Evolutionary conservation across 2,888 invertebrate species (phyloP).

Genomic region (Lordiphosa andalusiaca): DNA sequence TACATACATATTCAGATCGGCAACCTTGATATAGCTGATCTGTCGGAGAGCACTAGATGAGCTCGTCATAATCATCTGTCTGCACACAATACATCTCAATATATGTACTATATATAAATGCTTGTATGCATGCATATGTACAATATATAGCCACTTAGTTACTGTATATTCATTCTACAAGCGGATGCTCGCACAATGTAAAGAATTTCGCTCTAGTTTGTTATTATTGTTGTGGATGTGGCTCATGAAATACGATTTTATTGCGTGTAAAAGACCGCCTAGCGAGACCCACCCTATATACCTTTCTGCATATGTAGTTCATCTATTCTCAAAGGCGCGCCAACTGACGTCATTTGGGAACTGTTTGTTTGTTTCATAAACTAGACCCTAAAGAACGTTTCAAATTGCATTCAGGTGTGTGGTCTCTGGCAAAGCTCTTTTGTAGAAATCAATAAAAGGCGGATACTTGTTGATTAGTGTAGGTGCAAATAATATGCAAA

Average conservation of each 20-base stretch:
- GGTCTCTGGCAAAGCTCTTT: constrained; percentile 35
- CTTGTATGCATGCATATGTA: background rate
- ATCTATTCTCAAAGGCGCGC: constrained; percentile 42
- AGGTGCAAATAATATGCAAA: constrained; percentile 7
- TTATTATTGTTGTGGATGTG: constrained; percentile 7
- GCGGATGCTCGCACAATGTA: constrained; percentile 60
- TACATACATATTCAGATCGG: constrained; percentile 37
- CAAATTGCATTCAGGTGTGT: constrained; percentile 30
- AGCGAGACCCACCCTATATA: constrained; percentile 24
- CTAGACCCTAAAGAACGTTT: constrained; percentile 27
- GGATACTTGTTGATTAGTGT: constrained; percentile 55
- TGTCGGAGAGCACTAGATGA: constrained; percentile 31
- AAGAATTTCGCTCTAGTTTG: constrained; percentile 47
- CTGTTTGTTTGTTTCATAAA: constrained; percentile 35
- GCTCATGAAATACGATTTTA: constrained; percentile 50
- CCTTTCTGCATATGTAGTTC: constrained; percentile 21
- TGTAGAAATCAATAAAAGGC: constrained; percentile 56
- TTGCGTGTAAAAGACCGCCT: constrained; percentile 51
- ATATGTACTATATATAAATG: constrained; percentile 16
- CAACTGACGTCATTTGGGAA: constrained; percentile 57
- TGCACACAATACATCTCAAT: constrained; percentile 15
- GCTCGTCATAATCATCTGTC: constrained; percentile 24
- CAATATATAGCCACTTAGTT: constrained; percentile 32
- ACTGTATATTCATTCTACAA: constrained; percentile 28
- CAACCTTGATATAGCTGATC: constrained; percentile 64